A percentile compares a stretch with the other conserved stretches of the same genome.
Evolutionary conservation across 2,888 invertebrate species (phyloP).

Genomic region (Nycteola revayana): DNA sequence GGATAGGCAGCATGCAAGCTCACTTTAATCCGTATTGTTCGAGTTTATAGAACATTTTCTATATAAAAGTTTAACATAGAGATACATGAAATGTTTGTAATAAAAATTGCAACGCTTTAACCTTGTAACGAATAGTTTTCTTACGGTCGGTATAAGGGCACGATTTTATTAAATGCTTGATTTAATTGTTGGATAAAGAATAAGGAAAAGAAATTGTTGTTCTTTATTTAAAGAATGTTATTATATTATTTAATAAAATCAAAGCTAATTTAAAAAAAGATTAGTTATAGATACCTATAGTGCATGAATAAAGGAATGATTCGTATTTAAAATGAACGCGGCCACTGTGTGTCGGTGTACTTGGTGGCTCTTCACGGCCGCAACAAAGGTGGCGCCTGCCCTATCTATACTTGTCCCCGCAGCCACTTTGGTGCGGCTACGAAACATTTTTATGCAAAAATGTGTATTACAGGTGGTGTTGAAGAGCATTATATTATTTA

Average conservation of each 20-base stretch:
- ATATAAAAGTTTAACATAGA: conserved; percentile 5
- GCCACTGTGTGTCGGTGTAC: conserved; percentile 35
- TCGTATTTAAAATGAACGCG: conserved; percentile 35
- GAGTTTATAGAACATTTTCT: background rate
- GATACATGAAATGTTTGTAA: background rate
- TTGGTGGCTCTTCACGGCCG: conserved; percentile 36
- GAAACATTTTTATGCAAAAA: conserved; percentile 50
- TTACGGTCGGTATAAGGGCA: too few relatives aligned
- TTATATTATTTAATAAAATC: too few relatives aligned
- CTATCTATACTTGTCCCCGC: conserved; percentile 52
- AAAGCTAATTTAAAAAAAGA: too few relatives aligned
- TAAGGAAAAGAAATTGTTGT: too few relatives aligned
- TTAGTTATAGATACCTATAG: too few relatives aligned
- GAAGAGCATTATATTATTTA: too few relatives aligned
- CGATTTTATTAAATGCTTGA: too few relatives aligned
- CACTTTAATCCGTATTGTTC: conserved; percentile 8
- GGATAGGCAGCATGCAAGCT: conserved; percentile 1
- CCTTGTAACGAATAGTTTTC: background rate
- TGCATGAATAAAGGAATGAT: conserved; percentile 27
- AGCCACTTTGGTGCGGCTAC: conserved; percentile 40
- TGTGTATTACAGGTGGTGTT: conserved; percentile 45
- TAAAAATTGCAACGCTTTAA: background rate
- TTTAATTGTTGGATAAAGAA: too few relatives aligned
- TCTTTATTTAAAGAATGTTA: too few relatives aligned
- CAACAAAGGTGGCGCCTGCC: conserved; percentile 61